Evolutionary conservation across 2,113 vertebrate genomes (phyloP).

Genomic region (Aptenodytes patagonicus): DNA sequence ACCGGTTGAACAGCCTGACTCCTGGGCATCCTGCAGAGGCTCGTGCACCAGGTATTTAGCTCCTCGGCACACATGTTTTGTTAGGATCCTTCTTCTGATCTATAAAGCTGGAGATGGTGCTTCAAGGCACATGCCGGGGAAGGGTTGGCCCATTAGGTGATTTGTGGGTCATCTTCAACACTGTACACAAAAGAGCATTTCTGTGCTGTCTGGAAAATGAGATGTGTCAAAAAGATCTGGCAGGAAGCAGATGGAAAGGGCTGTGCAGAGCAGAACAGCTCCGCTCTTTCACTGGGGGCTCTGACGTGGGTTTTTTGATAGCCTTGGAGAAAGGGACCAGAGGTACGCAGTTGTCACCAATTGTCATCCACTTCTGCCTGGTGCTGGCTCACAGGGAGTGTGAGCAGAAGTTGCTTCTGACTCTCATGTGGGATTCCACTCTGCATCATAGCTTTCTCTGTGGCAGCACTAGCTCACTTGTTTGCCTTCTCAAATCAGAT

Average conservation of each 20-base stretch:
- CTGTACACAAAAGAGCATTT: not conserved
- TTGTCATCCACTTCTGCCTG: not conserved
- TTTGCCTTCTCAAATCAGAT: not conserved
- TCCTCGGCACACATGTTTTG: accelerated
- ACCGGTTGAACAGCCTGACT: not conserved
- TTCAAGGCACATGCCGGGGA: not conserved
- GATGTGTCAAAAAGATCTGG: not conserved
- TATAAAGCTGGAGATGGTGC: not conserved
- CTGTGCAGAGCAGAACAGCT: not conserved
- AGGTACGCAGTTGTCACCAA: not conserved
- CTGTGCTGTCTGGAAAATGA: not conserved
- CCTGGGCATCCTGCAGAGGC: accelerated
- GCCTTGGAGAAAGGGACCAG: not conserved
- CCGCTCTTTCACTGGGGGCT: not conserved
- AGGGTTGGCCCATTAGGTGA: not conserved
- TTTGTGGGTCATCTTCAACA: not conserved
- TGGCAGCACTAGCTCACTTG: not conserved
- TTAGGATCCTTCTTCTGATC: not conserved
- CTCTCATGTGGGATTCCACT: not conserved
- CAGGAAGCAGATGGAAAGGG: conserved; percentile 13
- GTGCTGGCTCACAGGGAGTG: accelerated
- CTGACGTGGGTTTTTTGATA: accelerated
- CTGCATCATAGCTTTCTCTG: accelerated
- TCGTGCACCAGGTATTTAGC: not conserved
- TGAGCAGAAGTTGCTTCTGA: not conserved